A percentile compares a stretch with the other conserved stretches of the same genome.
Conservation (phyloP, 2,888 invertebrate genomes). For the Patella depressa region DNA sequence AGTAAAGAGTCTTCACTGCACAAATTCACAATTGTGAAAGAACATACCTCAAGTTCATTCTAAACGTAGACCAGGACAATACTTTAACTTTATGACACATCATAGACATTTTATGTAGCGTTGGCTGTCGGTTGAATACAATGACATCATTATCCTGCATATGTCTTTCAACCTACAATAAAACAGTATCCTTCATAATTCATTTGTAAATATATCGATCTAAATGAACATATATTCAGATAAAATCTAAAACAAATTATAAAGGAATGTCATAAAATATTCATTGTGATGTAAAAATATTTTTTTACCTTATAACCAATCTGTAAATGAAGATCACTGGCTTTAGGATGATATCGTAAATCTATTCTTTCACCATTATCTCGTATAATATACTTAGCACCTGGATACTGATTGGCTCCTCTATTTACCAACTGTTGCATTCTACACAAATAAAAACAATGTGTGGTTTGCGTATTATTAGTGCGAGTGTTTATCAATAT, state of each 20-base stretch:
- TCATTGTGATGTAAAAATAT: background rate
- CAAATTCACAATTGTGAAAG: background rate
- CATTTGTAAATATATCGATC: too few species aligned
- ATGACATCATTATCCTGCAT: conserved; percentile 97
- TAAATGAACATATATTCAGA: too few species aligned
- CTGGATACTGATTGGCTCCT: conserved; percentile 98
- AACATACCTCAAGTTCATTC: conserved; percentile 89
- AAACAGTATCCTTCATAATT: background rate
- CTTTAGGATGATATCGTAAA: conserved; percentile 96
- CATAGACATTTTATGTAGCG: conserved; percentile 99
- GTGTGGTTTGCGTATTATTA: background rate
- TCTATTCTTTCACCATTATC: conserved; percentile 99
- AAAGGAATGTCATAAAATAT: too few species aligned
- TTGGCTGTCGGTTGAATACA: conserved; percentile 99
- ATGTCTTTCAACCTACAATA: conserved; percentile 87
- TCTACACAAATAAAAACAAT: conserved; percentile 65
- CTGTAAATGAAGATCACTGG: conserved; percentile 71
- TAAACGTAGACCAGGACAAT: conserved; percentile 99
- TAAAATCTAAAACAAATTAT: too few species aligned
- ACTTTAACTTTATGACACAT: conserved; percentile 94
- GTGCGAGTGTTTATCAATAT: background rate
- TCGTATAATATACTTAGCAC: conserved; percentile 98
- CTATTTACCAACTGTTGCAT: conserved; percentile 94
- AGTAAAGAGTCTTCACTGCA: background rate
- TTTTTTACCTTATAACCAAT: conserved; percentile 68